Conservation (phyloP, 2,797 vertebrate species). For the Nannoperca obscura region DNA sequence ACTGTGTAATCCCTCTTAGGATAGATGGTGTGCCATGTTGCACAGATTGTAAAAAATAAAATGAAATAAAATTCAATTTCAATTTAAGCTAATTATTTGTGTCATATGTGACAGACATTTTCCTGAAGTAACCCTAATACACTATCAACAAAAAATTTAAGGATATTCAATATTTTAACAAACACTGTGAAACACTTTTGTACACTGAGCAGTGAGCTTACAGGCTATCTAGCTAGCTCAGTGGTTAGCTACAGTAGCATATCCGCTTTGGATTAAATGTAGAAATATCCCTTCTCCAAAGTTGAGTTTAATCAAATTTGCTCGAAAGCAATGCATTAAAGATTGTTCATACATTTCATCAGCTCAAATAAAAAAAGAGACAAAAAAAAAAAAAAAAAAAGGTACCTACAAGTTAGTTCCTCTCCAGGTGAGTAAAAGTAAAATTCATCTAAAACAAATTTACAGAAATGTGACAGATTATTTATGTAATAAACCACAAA, state of each 20-base stretch:
- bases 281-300: neutral
- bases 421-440: neutral
- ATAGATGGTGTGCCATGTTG: neutral
- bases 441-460: too few relatives aligned
- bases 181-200: too few relatives aligned
- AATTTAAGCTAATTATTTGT: neutral
- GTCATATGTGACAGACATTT: neutral
- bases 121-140: neutral
- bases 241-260: neutral
- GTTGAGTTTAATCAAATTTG: neutral
- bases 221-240: neutral
- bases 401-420: neutral
- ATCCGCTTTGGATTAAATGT: neutral
- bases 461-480: too few relatives aligned
- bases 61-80: neutral
- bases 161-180: too few relatives aligned
- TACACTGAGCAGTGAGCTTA: neutral
- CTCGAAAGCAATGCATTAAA: neutral
- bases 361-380: neutral
- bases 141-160: too few relatives aligned
- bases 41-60: neutral
- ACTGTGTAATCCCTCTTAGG: neutral
- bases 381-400: neutral
- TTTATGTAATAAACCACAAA: neutral
- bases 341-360: neutral